Evolutionary conservation across 2,113 vertebrate species (phyloP).

Genomic region (Oenanthe melanoleuca): DNA sequence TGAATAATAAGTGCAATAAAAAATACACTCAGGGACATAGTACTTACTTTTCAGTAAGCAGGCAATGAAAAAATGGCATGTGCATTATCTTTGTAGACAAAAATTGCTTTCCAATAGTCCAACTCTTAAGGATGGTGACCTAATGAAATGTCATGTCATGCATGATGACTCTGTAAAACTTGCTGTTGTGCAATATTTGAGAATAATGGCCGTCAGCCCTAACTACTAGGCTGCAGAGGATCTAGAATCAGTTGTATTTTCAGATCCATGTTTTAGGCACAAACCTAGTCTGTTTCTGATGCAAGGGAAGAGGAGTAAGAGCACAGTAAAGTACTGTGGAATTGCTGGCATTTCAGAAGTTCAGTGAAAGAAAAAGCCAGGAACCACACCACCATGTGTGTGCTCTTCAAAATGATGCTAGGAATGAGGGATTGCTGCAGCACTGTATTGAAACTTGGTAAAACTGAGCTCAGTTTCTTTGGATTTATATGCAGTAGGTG

Average conservation of each 20-base stretch:
- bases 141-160: background rate
- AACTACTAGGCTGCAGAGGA: background rate
- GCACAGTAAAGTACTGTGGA: background rate
- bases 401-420: background rate
- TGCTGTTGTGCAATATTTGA: background rate
- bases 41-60: conserved; percentile 2
- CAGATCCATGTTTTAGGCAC: background rate
- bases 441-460: background rate
- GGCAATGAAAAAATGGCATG: background rate
- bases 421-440: background rate
- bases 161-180: background rate
- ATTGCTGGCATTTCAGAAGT: background rate
- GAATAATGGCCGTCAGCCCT: background rate
- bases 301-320: background rate
- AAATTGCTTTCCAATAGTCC: background rate
- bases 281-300: background rate
- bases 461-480: background rate
- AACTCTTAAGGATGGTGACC: background rate
- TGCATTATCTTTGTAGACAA: background rate
- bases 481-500: background rate
- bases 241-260: background rate
- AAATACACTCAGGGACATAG: background rate
- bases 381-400: background rate
- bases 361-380: background rate
- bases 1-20: conserved; percentile 5